A percentile compares a stretch with the other conserved stretches of the same genome.
Evolutionary conservation across 2,888 invertebrate genomes (phyloP).

Genomic region (Neocrepidodera transversa): DNA sequence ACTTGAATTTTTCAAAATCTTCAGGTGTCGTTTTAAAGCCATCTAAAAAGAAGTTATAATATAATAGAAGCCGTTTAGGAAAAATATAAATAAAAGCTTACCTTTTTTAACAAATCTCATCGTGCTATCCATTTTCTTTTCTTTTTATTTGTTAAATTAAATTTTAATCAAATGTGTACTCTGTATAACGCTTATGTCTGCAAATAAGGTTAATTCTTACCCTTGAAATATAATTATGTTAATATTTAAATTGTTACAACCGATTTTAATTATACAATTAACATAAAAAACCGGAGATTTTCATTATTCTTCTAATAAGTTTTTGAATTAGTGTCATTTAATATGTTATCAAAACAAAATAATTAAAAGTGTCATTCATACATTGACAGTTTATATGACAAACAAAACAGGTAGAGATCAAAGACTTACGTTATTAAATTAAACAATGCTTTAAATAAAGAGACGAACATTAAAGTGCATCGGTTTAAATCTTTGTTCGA

Average conservation of each 20-base stretch:
- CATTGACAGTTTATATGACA: too few relatives aligned
- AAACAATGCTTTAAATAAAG: too few relatives aligned
- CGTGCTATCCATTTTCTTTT: constrained; percentile 46
- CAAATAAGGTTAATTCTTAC: neutral
- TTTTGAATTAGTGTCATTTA: constrained; percentile 15
- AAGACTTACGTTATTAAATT: neutral
- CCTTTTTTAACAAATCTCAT: constrained; percentile 49
- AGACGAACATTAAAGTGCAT: too few relatives aligned
- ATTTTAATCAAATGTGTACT: constrained; percentile 22
- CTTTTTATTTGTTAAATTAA: too few relatives aligned
- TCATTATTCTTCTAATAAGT: neutral
- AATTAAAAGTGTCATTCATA: neutral
- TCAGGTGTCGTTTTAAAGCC: constrained; percentile 43
- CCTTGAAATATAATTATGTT: neutral
- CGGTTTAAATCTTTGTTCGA: too few relatives aligned
- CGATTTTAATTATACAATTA: too few relatives aligned
- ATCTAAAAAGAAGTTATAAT: constrained; percentile 41
- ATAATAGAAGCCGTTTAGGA: neutral
- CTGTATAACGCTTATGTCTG: constrained; percentile 6
- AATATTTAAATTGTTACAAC: neutral
- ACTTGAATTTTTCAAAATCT: constrained; percentile 51
- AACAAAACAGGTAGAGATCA: neutral
- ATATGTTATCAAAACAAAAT: constrained; percentile 14
- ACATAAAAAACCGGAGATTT: neutral
- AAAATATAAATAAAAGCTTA: constrained; percentile 30